Evolutionary conservation across 2,797 vertebrate genomes (phyloP).

Genomic region (Dendrocincla tyrannina): DNA sequence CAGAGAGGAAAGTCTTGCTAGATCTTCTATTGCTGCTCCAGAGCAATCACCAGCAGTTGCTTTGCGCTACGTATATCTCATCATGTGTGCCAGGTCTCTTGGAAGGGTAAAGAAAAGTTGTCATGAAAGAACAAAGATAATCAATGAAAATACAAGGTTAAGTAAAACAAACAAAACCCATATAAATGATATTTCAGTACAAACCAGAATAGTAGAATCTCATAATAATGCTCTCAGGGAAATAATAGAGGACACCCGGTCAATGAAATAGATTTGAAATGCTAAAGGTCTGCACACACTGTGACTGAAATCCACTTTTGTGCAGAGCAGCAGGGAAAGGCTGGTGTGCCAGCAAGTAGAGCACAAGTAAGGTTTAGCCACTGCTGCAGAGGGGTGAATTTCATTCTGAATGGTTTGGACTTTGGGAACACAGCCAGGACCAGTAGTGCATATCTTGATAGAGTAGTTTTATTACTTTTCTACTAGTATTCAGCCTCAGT

Average conservation of each 20-base stretch:
- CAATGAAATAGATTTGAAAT: conserved; percentile 34
- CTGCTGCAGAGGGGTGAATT: neutral
- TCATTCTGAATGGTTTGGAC: neutral
- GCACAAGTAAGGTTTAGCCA: neutral
- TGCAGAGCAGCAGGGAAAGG: neutral
- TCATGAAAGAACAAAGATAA: neutral
- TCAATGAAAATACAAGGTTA: conserved; percentile 22
- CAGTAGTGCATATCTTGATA: neutral
- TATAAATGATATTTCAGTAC: neutral
- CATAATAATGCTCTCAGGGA: conserved; percentile 18
- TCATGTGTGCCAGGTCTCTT: neutral
- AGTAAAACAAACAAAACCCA: neutral
- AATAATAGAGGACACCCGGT: neutral
- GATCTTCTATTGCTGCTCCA: neutral
- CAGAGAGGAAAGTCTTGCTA: neutral
- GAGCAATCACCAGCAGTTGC: neutral
- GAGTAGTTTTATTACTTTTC: neutral
- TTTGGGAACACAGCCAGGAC: neutral
- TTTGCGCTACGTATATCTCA: neutral
- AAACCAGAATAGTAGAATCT: neutral
- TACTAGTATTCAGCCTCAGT: neutral
- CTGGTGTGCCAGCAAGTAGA: neutral
- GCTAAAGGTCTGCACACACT: neutral
- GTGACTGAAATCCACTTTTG: neutral
- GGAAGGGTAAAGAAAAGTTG: neutral